A percentile compares a stretch with the other conserved stretches of the same genome.
Evolutionary conservation across 2,888 invertebrate species (phyloP).

Genomic region (Acanthosepion esculentum): DNA sequence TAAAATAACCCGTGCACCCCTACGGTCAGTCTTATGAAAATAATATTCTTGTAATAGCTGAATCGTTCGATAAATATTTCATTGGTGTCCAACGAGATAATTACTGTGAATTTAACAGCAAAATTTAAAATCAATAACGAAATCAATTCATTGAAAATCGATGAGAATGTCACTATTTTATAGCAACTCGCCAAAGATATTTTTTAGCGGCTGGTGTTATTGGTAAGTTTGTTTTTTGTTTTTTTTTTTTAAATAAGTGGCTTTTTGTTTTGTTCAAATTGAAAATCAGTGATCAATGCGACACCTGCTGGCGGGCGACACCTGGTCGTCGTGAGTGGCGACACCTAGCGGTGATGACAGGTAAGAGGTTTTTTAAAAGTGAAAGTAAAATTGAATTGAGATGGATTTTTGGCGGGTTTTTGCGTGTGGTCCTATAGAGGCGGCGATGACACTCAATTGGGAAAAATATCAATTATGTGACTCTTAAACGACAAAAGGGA

Average conservation of each 20-base stretch:
- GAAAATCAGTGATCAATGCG: constrained; percentile 14
- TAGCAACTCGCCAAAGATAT: not conserved
- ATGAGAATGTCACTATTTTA: not conserved
- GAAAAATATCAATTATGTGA: not conserved
- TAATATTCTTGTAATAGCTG: not conserved
- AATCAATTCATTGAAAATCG: not conserved
- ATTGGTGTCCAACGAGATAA: not conserved
- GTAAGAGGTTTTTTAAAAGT: not conserved
- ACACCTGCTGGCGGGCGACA: not conserved
- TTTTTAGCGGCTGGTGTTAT: not conserved
- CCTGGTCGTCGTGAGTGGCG: constrained; percentile 18
- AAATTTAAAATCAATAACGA: not conserved
- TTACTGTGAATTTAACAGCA: not conserved
- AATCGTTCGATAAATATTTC: not conserved
- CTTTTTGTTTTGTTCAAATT: not conserved
- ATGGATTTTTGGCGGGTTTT: constrained; percentile 25
- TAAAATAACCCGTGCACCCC: too few relatives aligned
- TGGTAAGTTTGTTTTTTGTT: not conserved
- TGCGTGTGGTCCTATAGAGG: not conserved
- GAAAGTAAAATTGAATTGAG: not conserved
- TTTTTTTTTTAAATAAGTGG: not conserved
- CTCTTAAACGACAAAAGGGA: not conserved
- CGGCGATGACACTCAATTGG: not conserved
- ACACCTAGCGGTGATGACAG: constrained; percentile 11
- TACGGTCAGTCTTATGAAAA: not conserved